These are phyloP conservation scores for Emydoidea blandingii DNA, from an alignment of 2,797 vertebrate genomes.

Conservation along the genomic window DNA sequence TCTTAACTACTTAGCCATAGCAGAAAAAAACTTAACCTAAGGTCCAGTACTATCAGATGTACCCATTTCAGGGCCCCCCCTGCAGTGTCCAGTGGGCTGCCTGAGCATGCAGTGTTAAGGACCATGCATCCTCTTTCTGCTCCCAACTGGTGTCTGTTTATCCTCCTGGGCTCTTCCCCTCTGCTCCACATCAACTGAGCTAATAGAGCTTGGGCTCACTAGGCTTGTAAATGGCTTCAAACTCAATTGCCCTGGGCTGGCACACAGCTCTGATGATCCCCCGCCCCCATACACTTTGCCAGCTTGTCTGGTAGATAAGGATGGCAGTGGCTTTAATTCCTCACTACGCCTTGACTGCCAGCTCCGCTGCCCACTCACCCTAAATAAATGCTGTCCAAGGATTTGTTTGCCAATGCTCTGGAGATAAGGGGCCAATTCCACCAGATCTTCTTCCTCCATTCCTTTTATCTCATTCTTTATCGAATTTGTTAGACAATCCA, in stretches of 20 bases:
- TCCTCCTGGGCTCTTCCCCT: neutral
- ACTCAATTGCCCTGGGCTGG: constrained; percentile 4
- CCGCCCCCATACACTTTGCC: accelerated
- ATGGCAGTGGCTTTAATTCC: constrained; percentile 51
- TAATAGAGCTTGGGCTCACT: constrained; percentile 33
- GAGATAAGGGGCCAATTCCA: constrained; percentile 51
- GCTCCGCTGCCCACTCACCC: constrained; percentile 54
- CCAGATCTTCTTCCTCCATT: constrained; percentile 29
- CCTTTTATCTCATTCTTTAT: constrained; percentile 11
- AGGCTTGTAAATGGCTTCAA: constrained; percentile 37
- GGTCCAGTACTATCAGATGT: neutral
- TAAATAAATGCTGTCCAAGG: constrained; percentile 53
- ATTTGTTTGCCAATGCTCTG: constrained; percentile 45
- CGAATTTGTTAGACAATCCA: constrained; percentile 42
- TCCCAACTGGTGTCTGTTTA: accelerated
- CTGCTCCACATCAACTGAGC: constrained; percentile 31
- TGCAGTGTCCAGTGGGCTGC: accelerated
- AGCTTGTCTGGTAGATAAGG: constrained; percentile 53
- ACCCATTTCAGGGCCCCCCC: neutral
- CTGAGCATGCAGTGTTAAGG: too few species aligned
- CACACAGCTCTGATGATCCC: neutral
- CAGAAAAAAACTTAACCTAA: neutral
- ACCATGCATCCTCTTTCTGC: neutral
- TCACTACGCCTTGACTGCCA: constrained; percentile 50
- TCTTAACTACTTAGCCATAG: neutral